A percentile compares a stretch with the other conserved stretches of the same genome.
Conservation (phyloP, 2,888 invertebrate species). For the Augiades crinisus region DNA sequence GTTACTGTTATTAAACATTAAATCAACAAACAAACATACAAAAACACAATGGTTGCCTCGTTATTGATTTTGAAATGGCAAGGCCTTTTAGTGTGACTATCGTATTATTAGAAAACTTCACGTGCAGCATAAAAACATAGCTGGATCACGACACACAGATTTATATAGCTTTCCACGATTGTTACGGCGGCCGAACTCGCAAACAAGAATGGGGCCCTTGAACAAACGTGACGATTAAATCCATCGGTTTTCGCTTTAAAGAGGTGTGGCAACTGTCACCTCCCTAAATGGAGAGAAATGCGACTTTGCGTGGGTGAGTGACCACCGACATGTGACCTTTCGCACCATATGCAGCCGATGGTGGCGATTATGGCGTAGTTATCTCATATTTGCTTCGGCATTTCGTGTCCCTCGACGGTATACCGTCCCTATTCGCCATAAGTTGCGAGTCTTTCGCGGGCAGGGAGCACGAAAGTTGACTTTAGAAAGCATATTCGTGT, state of each 20-base stretch:
- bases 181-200: neutral
- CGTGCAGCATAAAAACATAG: neutral
- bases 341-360: slow-evolving; percentile 28
- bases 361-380: slow-evolving; percentile 27
- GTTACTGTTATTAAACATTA: too few relatives aligned
- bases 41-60: too few relatives aligned
- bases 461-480: slow-evolving; percentile 18
- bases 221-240: slow-evolving; percentile 26
- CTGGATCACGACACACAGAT: slow-evolving; percentile 5
- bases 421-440: slow-evolving; percentile 23
- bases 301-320: slow-evolving; percentile 41
- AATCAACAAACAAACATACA: too few relatives aligned
- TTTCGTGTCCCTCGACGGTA: slow-evolving; percentile 23
- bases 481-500: slow-evolving; percentile 25
- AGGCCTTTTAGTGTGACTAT: neutral
- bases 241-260: slow-evolving; percentile 23
- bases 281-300: slow-evolving; percentile 69
- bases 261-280: slow-evolving; percentile 42
- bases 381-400: slow-evolving; percentile 27
- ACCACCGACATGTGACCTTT: slow-evolving; percentile 46
- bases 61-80: neutral
- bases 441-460: slow-evolving; percentile 12
- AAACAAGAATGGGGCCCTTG: slow-evolving; percentile 10
- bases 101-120: neutral
- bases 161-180: slow-evolving; percentile 3